phyloP scores from a whole-genome alignment of 2,113 vertebrate species.

The Lophotis ruficrista region DNA sequence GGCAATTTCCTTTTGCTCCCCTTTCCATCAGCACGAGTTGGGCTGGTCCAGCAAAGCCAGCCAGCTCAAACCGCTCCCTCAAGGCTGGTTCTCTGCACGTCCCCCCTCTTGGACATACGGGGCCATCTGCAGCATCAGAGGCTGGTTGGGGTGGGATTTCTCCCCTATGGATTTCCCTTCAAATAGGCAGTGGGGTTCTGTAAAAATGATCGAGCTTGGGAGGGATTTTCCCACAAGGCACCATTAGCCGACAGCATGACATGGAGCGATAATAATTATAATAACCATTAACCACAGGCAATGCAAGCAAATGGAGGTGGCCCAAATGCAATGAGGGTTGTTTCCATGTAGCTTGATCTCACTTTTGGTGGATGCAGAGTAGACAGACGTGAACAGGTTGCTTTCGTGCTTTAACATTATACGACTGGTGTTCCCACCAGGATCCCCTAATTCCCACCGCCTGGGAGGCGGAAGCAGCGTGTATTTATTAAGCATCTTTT shows the following conservation, averaged over 20 bases:
- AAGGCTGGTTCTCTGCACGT: background rate
- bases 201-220: background rate
- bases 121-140: background rate
- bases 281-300: background rate
- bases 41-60: background rate
- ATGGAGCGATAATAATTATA: background rate
- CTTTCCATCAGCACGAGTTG: background rate
- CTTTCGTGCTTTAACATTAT: background rate
- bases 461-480: background rate
- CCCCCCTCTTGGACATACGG: background rate
- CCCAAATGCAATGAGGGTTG: background rate
- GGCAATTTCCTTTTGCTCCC: background rate
- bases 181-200: background rate
- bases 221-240: background rate
- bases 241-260: background rate
- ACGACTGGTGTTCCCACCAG: background rate
- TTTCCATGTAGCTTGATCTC: background rate
- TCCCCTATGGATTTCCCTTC: background rate
- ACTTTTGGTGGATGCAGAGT: background rate
- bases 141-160: background rate
- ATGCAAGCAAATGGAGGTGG: background rate
- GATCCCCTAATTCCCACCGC: background rate
- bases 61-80: background rate
- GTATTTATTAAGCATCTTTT: background rate
- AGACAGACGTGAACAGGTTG: background rate